These are phyloP conservation scores for Oncopodura yosiiana DNA, from an alignment of 1,140 invertebrate species.

Conservation along the genomic window DNA sequence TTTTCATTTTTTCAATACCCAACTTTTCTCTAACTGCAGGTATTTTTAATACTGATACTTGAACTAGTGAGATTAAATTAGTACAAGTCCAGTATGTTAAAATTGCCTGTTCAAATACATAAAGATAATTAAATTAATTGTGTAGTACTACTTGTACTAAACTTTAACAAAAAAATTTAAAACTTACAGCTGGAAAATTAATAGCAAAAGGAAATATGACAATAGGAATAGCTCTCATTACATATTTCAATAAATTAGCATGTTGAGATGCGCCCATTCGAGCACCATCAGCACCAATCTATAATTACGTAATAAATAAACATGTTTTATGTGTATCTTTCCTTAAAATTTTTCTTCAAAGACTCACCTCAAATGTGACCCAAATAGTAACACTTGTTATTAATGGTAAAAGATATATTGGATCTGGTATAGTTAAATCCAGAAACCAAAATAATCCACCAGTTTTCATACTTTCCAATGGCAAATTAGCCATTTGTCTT, in stretches of 20 bases:
- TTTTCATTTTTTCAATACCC: slow-evolving; percentile 59
- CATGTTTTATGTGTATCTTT: neutral
- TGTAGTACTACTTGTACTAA: neutral
- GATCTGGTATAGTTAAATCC: slow-evolving; percentile 83
- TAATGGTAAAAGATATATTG: slow-evolving; percentile 76
- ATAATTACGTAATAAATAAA: slow-evolving; percentile 10
- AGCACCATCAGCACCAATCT: slow-evolving; percentile 67
- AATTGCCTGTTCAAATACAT: slow-evolving; percentile 53
- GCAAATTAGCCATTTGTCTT: slow-evolving; percentile 69
- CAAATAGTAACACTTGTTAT: slow-evolving; percentile 70
- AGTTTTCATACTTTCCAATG: slow-evolving; percentile 71
- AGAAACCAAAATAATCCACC: slow-evolving; percentile 90
- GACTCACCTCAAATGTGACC: slow-evolving; percentile 62
- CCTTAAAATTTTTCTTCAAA: neutral
- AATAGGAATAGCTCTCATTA: slow-evolving; percentile 63
- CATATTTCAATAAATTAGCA: slow-evolving; percentile 58
- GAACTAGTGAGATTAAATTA: slow-evolving; percentile 76
- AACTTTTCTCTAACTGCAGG: slow-evolving; percentile 63
- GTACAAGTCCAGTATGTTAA: slow-evolving; percentile 81
- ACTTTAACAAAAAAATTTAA: neutral
- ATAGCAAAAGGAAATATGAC: slow-evolving; percentile 74
- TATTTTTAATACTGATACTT: slow-evolving; percentile 68
- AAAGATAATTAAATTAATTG: neutral
- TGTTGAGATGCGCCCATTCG: slow-evolving; percentile 50
- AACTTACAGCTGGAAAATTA: slow-evolving; percentile 74